phyloP scores from a whole-genome alignment of 2,113 vertebrate species.

The Gobio gobio region DNA sequence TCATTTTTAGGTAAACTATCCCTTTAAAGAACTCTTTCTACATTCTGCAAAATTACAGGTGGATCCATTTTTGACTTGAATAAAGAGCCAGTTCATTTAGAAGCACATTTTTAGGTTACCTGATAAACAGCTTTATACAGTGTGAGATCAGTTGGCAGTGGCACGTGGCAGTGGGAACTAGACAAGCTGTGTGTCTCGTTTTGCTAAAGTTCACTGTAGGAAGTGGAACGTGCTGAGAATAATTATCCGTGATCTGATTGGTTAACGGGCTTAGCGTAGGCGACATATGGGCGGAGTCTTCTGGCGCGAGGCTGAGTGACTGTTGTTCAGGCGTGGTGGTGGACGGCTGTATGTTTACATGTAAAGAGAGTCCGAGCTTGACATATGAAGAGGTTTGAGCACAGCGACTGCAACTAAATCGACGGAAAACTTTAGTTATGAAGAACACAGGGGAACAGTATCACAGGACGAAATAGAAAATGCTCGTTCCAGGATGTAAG shows the following conservation, averaged over 20 bases:
- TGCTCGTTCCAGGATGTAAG: not conserved
- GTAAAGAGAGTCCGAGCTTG: not conserved
- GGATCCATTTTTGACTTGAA: not conserved
- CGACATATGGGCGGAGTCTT: not conserved
- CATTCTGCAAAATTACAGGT: no score
- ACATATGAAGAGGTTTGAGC: rapidly evolving
- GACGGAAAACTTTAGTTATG: not conserved
- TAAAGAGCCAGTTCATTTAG: not conserved
- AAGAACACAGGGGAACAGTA: not conserved
- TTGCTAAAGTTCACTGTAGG: not conserved
- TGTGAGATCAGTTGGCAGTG: not conserved
- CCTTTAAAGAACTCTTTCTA: not conserved
- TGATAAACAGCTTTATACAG: not conserved
- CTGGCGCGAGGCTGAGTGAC: no score
- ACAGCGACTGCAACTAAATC: not conserved
- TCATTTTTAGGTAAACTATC: no score
- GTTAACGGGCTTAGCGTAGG: not conserved
- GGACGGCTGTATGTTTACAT: no score
- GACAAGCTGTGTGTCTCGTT: not conserved
- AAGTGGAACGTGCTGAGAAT: not conserved
- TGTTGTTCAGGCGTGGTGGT: not conserved
- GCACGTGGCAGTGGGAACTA: no score
- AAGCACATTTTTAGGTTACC: not conserved
- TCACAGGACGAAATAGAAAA: not conserved
- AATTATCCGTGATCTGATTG: not conserved